Evolutionary conservation across 2,888 invertebrate species (phyloP), one percentile per base, ranked within the genome.

Genomic region (Cheilosia scutellata): DNA sequence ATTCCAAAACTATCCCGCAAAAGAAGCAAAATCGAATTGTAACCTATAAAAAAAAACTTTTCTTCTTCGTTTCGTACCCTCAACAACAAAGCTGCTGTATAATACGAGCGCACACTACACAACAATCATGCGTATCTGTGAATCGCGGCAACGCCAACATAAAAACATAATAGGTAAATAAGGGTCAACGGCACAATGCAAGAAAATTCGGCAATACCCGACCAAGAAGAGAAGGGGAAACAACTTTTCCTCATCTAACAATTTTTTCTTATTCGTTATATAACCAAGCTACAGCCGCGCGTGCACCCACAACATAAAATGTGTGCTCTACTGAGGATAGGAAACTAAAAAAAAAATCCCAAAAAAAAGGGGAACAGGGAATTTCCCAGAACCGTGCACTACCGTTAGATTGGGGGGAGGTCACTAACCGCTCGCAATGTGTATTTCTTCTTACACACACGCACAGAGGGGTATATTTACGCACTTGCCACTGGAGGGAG

Each of bases 171-270:
- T 20, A n/a, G n/a, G n/a, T n/a, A 20, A 20, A 20, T 66, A 80
- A 80, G 80, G 84, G 84, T 84, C 84, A 84, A 84, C 84, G 84
- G 84, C 80, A 84, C 75, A 84, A 80, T 71, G 75, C 72, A 65
- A 66, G 84, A 84, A 80, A 84, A 80, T 84, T 84, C 84, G 75
- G 84, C 84, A 80, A 84, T 55, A 55, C n/a, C 44, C 42, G 13
- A 55, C 53, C 44, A 31, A 27, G 33, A 29, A 57, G 13, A 51
- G 11, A 44, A 40, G 44, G 9, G 44, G 51, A 13, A 20, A 57
- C 20, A 78, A 72, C 57, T 70, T 74, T 74, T 63, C 74, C 74
- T 40, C 20, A 66, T 16, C 37, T 16, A 66, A 79, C 25, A 60
- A 13, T 51, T 84, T 84, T 51, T 65, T 65, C 53, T 70, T 57